Base-by-base conservation (phyloP, 2,113 vertebrate genomes). In the Onychostruthus taczanowskii region DNA sequence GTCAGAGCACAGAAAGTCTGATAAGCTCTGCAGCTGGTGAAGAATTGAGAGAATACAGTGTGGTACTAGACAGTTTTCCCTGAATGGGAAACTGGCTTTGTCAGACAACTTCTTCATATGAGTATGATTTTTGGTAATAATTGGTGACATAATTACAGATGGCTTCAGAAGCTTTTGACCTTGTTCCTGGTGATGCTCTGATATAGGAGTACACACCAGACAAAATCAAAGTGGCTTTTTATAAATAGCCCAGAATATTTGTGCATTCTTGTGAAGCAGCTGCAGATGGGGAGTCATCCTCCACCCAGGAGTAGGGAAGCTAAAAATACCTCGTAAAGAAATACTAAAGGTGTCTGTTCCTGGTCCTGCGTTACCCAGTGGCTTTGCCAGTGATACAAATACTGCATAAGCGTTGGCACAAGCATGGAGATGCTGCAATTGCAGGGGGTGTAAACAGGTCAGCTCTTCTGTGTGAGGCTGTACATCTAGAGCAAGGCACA, bases 311-410 rank as follows among this genome's bases (percentile, higher is more conserved):
- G 39, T 4, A 56, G 7, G 10, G 16, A 84, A 56, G n/a, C 24
- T 56, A 24, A 78, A 75, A 62, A 44, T 7, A 17, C 5, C 22
- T 33, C 0, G 0, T 56, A 11, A 49, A 76, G 22, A 63, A 53
- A 17, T 55, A 37, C 20, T 37, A 5, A 67, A 66, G 21, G 18
- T 53, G 13, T 39, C 24, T 62, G 4, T 39, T 92, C 11, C 33
- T 52, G 27, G 46, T 16, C 39, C 18, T 77, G 46, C 18, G 12
- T 61, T 87, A 33, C 11, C 43, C 27, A 19, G 27, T 37, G 37
- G 33, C 27, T 77, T 92, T 81, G 16, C 67, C 10, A 58, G 23
- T 62, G 86, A 22, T 41, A 4, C 17, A 62, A 49, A 55, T 49
- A 28, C 6, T 44, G 52, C n/a, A 6, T 70, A 75, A 46, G 31